Evolutionary conservation across 1,140 invertebrate species (phyloP).

Genomic region (Diabrotica undecimpunctata): DNA sequence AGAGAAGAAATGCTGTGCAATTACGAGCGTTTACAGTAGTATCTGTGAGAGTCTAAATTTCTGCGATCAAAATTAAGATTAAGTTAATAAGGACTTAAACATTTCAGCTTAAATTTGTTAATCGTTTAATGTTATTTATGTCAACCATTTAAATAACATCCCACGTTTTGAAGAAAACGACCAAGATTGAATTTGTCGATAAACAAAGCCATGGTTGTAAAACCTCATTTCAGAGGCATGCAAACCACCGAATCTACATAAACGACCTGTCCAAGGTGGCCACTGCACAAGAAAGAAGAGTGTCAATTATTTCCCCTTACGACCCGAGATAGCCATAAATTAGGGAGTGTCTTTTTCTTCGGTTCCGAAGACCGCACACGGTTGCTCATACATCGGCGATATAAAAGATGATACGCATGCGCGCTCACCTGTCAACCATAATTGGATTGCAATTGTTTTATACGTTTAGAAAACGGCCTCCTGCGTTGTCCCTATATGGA

Average conservation of each 20-base stretch:
- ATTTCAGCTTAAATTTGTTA: too few relatives aligned
- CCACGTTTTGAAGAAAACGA: background rate
- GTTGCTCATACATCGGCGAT: background rate
- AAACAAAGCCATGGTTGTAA: background rate
- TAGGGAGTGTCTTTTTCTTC: conserved; percentile 13
- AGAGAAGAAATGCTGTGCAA: too few relatives aligned
- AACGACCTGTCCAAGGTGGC: conserved; percentile 10
- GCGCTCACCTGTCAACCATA: conserved; percentile 14
- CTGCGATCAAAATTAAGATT: too few relatives aligned
- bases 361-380: conserved; percentile 12
- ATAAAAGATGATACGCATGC: conserved; percentile 11
- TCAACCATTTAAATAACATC: background rate
- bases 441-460: conserved; percentile 19
- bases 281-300: conserved; percentile 8
- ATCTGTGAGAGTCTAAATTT: too few relatives aligned
- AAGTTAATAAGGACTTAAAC: too few relatives aligned
- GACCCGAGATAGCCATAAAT: conserved; percentile 13
- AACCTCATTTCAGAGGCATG: background rate
- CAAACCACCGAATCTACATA: conserved; percentile 12
- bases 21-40: too few relatives aligned
- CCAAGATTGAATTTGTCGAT: background rate
- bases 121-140: too few relatives aligned
- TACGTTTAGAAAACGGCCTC: conserved; percentile 1
- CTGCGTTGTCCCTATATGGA: conserved; percentile 15
- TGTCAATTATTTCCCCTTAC: conserved; percentile 13